Percentiles rank a stretch among this genome's conserved stretches.
Conservation (phyloP, 2,888 invertebrate genomes). For the Tethea ocularis region DNA sequence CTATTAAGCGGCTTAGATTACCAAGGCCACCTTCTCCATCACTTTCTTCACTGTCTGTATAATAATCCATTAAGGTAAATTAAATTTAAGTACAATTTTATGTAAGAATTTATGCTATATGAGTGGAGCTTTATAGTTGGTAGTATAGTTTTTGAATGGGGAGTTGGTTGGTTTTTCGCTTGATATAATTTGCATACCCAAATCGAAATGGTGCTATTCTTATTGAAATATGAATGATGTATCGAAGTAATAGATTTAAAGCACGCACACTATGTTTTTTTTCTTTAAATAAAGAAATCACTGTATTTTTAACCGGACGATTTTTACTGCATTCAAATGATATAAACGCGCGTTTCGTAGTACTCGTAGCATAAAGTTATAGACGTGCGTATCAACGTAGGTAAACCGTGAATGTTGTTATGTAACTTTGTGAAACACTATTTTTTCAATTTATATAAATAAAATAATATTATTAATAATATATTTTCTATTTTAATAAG, state of each 20-base stretch:
- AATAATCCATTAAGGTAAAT: neutral
- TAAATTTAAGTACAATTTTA: slow-evolving; percentile 8
- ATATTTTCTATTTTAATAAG: too few species aligned
- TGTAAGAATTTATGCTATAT: too few species aligned
- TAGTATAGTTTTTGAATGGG: neutral
- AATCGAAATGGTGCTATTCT: slow-evolving; percentile 15
- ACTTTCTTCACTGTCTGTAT: slow-evolving; percentile 93
- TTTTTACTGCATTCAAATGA: too few species aligned
- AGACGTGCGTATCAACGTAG: too few species aligned
- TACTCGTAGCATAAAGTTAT: neutral
- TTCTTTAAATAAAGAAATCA: neutral
- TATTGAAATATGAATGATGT: slow-evolving; percentile 4
- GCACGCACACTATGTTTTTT: neutral
- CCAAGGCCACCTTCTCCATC: slow-evolving; percentile 97
- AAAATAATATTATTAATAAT: too few species aligned
- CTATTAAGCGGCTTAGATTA: slow-evolving; percentile 94
- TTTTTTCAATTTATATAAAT: too few species aligned
- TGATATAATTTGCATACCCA: slow-evolving; percentile 15
- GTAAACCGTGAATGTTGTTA: too few species aligned
- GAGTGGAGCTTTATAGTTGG: too few species aligned
- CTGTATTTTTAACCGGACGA: neutral
- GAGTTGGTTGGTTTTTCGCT: neutral
- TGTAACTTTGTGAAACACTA: too few species aligned
- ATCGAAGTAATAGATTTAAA: slow-evolving; percentile 4
- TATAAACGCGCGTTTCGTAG: neutral